These are phyloP conservation scores for Trachythela sp. DNA, from an alignment of 64 coral and sea anemone genomes.

Conservation along the genomic window DNA sequence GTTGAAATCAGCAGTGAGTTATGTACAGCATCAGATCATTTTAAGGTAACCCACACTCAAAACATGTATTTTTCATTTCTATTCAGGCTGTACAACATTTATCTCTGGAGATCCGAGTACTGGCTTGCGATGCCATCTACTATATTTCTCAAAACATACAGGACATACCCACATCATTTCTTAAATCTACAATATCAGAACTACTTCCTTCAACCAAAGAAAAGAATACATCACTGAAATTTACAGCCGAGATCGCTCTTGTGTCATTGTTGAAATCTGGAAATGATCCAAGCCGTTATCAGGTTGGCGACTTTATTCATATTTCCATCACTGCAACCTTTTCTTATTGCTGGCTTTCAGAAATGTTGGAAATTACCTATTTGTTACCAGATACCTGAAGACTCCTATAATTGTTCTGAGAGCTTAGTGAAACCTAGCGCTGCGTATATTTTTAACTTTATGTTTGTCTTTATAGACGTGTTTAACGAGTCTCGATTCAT, in stretches of 20 bases:
- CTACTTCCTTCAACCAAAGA: neutral
- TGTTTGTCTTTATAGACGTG: neutral
- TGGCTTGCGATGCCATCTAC: conserved; percentile 52
- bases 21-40: too few species aligned
- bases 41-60: too few species aligned
- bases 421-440: too few species aligned
- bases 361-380: too few species aligned
- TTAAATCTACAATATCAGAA: neutral
- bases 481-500: neutral
- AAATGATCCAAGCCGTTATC: neutral
- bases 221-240: neutral
- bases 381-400: too few species aligned
- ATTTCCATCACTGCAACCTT: neutral
- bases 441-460: neutral
- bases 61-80: neutral
- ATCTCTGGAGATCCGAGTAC: conserved; percentile 58
- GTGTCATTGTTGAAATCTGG: neutral
- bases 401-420: too few species aligned
- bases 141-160: neutral
- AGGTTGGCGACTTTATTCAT: neutral
- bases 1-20: too few species aligned
- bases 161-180: neutral
- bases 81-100: conserved; percentile 62
- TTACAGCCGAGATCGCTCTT: neutral
- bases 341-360: too few species aligned